phyloP scores from a whole-genome alignment of 1,140 invertebrate genomes.

The Lordiphosa clarofinis region DNA sequence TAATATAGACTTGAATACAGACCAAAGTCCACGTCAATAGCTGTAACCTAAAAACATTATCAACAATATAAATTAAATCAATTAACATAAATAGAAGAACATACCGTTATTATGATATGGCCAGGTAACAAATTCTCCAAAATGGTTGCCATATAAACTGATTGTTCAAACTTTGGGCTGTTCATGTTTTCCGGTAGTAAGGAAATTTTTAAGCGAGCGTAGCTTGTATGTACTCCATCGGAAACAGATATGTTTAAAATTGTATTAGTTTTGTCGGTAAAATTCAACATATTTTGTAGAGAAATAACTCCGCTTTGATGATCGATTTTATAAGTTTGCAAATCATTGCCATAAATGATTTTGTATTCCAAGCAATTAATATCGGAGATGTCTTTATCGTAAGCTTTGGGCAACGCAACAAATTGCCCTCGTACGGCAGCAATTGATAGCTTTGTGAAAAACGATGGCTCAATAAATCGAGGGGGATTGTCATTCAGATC shows the following conservation, averaged over 20 bases:
- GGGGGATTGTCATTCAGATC: slow-evolving; percentile 95
- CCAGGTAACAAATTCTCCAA: slow-evolving; percentile 91
- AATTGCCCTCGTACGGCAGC: slow-evolving; percentile 92
- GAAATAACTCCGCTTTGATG: slow-evolving; percentile 84
- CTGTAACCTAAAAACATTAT: slow-evolving; percentile 82
- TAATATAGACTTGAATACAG: slow-evolving; percentile 90
- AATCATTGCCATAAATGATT: slow-evolving; percentile 91
- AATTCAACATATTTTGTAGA: slow-evolving; percentile 83
- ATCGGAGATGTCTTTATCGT: slow-evolving; percentile 91
- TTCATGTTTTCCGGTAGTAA: slow-evolving; percentile 90
- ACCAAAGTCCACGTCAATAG: slow-evolving; percentile 90
- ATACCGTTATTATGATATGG: slow-evolving; percentile 72
- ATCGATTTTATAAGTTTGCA: slow-evolving; percentile 91
- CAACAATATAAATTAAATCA: neutral
- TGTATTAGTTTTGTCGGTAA: slow-evolving; percentile 82
- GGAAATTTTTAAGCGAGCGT: slow-evolving; percentile 89
- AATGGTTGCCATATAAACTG: slow-evolving; percentile 87
- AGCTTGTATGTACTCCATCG: slow-evolving; percentile 94
- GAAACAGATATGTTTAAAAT: slow-evolving; percentile 93
- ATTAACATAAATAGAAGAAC: slow-evolving; percentile 1
- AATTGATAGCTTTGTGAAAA: slow-evolving; percentile 89
- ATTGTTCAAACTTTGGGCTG: slow-evolving; percentile 88
- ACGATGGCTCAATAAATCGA: slow-evolving; percentile 90
- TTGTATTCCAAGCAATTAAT: slow-evolving; percentile 87
- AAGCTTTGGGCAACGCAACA: slow-evolving; percentile 91